Evolutionary conservation across 2,113 vertebrate species (phyloP).

Genomic region (Silurus meridionalis): DNA sequence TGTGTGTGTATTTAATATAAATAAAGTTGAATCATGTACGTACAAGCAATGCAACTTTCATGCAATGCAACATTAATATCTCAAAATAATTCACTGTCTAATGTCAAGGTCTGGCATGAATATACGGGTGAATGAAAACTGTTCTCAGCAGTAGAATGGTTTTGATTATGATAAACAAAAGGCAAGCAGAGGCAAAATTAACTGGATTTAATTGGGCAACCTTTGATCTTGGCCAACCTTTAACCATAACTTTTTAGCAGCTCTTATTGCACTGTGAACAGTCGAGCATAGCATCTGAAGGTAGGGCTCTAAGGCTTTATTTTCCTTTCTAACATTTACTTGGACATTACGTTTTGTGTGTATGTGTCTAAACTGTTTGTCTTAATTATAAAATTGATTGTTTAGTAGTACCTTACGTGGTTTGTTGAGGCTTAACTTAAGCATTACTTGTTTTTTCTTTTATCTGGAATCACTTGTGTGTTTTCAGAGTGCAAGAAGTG

Average conservation of each 20-base stretch:
- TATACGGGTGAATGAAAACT: neutral
- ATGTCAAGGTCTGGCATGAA: neutral
- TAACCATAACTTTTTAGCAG: conserved; percentile 50
- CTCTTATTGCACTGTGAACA: conserved; percentile 13
- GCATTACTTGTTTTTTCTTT: neutral
- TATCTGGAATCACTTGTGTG: neutral
- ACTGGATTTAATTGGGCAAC: conserved; percentile 67
- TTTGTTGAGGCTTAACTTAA: neutral
- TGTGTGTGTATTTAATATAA: no score
- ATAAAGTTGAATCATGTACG: neutral
- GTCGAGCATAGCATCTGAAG: conserved; percentile 53
- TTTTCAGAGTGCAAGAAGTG: neutral
- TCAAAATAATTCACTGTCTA: neutral
- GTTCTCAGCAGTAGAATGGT: neutral
- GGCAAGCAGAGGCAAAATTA: conserved; percentile 64
- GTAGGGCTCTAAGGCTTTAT: conserved; percentile 38
- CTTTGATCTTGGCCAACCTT: conserved; percentile 69
- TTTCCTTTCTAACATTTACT: neutral
- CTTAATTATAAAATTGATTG: neutral
- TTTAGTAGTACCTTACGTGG: neutral
- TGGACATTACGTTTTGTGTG: neutral
- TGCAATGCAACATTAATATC: neutral
- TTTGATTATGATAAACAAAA: conserved; percentile 11
- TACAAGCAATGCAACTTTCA: no score
- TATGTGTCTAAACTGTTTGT: neutral